These are phyloP conservation scores for Diarsia dahlii DNA, from an alignment of 2,888 invertebrate species.

Conservation along the genomic window DNA sequence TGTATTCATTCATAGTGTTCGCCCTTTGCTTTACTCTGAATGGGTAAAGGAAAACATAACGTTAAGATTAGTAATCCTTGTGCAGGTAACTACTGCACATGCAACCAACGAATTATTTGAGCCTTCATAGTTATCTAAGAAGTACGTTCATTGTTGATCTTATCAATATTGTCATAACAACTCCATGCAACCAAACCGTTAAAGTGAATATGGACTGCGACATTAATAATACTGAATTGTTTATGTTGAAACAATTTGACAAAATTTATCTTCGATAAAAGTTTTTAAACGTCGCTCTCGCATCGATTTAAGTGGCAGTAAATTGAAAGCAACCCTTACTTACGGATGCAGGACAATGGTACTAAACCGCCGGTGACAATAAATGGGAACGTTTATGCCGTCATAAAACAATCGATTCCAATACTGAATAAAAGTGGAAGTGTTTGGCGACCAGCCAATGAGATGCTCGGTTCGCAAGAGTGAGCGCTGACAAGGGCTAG, in stretches of 20 bases:
- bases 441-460: conserved; percentile 85
- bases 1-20: conserved; percentile 9
- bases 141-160: conserved; percentile 12
- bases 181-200: conserved; percentile 44
- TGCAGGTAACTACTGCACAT: conserved; percentile 21
- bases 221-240: conserved; percentile 47
- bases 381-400: conserved; percentile 84
- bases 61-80: conserved; percentile 24
- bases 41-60: conserved; percentile 8
- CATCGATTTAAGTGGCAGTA: conserved; percentile 79
- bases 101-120: conserved; percentile 29
- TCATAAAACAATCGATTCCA: conserved; percentile 87
- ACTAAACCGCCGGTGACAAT: conserved; percentile 83
- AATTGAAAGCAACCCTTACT: conserved; percentile 82
- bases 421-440: conserved; percentile 84
- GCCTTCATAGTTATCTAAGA: neutral
- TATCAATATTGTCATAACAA: conserved; percentile 16
- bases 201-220: conserved; percentile 41
- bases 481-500: conserved; percentile 77
- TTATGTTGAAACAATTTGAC: conserved; percentile 63
- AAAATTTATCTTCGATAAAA: conserved; percentile 67
- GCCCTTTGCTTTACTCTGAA: neutral
- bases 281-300: conserved; percentile 75
- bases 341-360: conserved; percentile 79
- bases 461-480: conserved; percentile 76